Base-by-base conservation (phyloP, 2,797 vertebrate species). In the Chanos chanos region DNA sequence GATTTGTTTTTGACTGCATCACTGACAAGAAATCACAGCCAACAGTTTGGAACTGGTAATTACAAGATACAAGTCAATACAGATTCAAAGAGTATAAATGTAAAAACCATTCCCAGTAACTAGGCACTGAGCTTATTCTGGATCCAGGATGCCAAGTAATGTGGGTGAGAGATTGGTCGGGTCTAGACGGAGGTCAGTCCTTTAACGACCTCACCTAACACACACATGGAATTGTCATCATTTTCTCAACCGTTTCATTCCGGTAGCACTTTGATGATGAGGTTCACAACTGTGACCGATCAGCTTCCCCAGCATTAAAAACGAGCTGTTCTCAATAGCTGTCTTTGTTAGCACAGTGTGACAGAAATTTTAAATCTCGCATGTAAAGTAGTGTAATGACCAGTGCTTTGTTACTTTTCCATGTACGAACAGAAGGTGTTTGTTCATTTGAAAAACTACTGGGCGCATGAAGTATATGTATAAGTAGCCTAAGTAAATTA, bases 401-500 rank as follows among this genome's bases (percentile, higher is more conserved):
- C 70, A 64, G 19, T 28, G 61, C 43, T 73, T 70, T 60, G 49
- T 77, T 72, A 77, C 71, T 73, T 65, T 73, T 67, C 65, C 58
- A 61, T 33, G 44, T 33, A 54, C 51, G 55, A 62, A 56, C 36
- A 40, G 57, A 50, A 70, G 54, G 71, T 47, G 34, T 71, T 74
- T 59, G 69, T 71, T 74, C 47, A 78, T 72, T 24, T 57, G 55
- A 62, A 60, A 64, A 53, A n/a, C 36, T 15, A 12, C 13, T 18
- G 6, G 22, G 34, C 33, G 41, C 34, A 44, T 4, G 59, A 66
- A 71, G 74, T 60, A 66, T 48, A 40, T 51, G 53, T 71, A 72
- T 69, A 72, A 74, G 66, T 75, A 76, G 64, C 59, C 74, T 80
- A 78, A 75, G 78, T 82, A 74, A 67, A 66, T 56, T 51, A 24